Conservation (phyloP, 1,140 invertebrate species). For the Formica selysi region DNA sequence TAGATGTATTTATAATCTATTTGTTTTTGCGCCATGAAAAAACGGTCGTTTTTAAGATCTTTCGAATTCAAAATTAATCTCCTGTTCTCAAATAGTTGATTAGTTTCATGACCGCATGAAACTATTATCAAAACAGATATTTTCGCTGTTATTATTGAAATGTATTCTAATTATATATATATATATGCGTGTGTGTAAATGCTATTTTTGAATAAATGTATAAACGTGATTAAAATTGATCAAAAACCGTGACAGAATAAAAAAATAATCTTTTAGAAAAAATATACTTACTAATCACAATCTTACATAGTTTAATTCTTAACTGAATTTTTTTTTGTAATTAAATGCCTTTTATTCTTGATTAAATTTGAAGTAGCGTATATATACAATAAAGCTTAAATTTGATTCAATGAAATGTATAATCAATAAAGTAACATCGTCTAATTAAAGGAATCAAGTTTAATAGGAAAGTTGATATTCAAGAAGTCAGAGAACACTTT, state of each 20-base stretch:
- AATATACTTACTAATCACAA: not conserved
- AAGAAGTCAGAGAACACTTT: not conserved
- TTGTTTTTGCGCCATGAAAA: not conserved
- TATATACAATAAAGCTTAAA: not conserved
- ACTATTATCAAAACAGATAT: slow-evolving; percentile 17
- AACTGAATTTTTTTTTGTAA: too few relatives aligned
- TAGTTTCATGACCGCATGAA: not conserved
- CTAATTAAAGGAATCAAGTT: slow-evolving; percentile 7
- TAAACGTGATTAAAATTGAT: not conserved
- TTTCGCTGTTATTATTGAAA: not conserved
- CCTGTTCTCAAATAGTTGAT: not conserved
- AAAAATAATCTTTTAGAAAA: slow-evolving; percentile 9
- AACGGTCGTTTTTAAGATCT: not conserved
- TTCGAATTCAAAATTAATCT: not conserved
- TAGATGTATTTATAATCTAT: not conserved
- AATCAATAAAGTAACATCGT: not conserved
- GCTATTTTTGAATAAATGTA: not conserved
- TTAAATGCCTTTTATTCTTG: not conserved
- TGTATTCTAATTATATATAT: not conserved
- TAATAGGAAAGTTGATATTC: slow-evolving; percentile 4
- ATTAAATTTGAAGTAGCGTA: not conserved
- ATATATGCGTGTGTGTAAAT: too few relatives aligned
- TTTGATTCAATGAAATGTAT: slow-evolving; percentile 9
- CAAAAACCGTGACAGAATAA: not conserved
- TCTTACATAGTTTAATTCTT: not conserved